phyloP scores from a whole-genome alignment of 2,888 invertebrate genomes.

The Hermaeophaga mercurialis region DNA sequence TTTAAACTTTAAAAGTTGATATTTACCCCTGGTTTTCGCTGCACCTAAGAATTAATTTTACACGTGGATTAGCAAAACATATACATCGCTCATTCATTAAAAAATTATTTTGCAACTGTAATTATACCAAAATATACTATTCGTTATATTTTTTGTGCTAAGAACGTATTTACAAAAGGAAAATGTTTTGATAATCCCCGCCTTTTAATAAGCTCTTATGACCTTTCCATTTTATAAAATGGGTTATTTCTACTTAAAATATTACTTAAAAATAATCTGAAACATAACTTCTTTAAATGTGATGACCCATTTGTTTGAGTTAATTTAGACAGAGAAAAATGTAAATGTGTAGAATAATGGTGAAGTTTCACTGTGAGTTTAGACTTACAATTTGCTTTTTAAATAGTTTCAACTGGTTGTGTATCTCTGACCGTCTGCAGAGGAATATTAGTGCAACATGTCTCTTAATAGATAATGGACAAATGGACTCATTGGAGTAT shows the following conservation, averaged over 20 bases:
- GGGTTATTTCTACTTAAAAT: conserved; percentile 6
- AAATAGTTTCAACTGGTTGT: too few species aligned
- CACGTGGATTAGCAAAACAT: not conserved
- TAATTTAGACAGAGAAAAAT: not conserved
- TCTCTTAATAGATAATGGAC: too few species aligned
- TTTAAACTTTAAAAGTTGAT: conserved; percentile 18
- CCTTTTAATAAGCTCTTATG: not conserved
- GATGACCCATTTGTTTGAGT: conserved; percentile 4
- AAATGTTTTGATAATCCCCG: not conserved
- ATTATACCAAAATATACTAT: not conserved
- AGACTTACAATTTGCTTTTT: too few species aligned
- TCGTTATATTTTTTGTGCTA: not conserved
- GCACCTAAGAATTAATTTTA: conserved; percentile 8
- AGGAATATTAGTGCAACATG: too few species aligned
- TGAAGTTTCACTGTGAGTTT: too few species aligned
- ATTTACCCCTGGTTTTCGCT: conserved; percentile 12
- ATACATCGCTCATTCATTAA: too few species aligned
- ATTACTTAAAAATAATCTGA: conserved; percentile 24
- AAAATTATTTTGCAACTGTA: too few species aligned
- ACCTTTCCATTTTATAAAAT: not conserved
- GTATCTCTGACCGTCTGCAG: too few species aligned
- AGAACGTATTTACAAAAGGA: not conserved
- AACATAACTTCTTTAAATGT: conserved; percentile 17
- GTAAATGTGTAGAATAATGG: too few species aligned
- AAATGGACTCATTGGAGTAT: too few species aligned